Conservation (phyloP, 2,797 vertebrate species). For the Decapterus maruadsi region DNA sequence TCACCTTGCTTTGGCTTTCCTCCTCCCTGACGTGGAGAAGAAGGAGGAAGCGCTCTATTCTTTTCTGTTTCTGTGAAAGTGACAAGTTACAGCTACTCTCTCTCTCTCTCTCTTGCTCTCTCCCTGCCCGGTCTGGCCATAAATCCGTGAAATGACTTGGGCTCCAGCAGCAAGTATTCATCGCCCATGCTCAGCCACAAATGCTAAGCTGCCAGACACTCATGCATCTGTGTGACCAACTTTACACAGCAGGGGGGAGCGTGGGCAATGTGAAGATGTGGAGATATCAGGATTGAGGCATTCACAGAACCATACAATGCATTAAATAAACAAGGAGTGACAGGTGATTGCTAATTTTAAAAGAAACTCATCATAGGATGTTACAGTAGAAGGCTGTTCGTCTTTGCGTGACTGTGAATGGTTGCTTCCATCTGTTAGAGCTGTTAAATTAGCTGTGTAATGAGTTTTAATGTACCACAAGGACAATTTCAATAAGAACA, state of each 20-base stretch:
- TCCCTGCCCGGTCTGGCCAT: constrained; percentile 43
- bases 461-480: neutral
- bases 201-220: constrained; percentile 37
- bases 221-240: constrained; percentile 19
- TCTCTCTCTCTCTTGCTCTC: constrained; percentile 7
- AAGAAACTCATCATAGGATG: neutral
- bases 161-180: constrained; percentile 46
- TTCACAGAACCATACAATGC: no score
- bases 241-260: constrained; percentile 17
- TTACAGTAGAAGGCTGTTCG: neutral
- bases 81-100: constrained; percentile 40
- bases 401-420: neutral
- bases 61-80: constrained; percentile 13
- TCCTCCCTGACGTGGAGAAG: constrained; percentile 1
- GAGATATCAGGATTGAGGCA: no score
- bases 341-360: neutral
- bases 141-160: constrained; percentile 69
- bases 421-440: neutral
- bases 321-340: neutral
- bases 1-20: no score
- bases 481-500: neutral
- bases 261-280: neutral
- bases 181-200: constrained; percentile 51
- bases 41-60: neutral
- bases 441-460: neutral